Percentiles rank a stretch among this genome's conserved stretches.
phyloP scores from a whole-genome alignment of 2,113 vertebrate genomes.

The Deroptyus accipitrinus region DNA sequence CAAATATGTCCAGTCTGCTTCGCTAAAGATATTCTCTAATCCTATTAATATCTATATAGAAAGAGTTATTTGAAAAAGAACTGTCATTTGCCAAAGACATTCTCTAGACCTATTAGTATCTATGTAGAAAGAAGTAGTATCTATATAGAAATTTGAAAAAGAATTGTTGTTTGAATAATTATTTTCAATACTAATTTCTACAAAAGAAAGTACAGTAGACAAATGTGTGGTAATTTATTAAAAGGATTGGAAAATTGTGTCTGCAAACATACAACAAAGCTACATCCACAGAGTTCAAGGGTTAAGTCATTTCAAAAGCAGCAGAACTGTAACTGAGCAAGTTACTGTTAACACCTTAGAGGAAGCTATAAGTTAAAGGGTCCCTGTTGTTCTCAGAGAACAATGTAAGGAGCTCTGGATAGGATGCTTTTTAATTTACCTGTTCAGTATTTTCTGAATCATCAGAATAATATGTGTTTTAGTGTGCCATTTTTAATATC shows the following conservation, averaged over 20 bases:
- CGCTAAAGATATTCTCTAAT: not conserved
- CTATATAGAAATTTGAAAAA: not conserved
- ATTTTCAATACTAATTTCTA: not conserved
- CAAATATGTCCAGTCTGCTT: not conserved
- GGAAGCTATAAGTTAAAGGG: not conserved
- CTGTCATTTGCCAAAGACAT: not conserved
- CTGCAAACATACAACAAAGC: not conserved
- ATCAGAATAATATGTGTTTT: not conserved
- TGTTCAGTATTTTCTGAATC: not conserved
- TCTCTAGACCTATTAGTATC: not conserved
- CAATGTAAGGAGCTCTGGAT: not conserved
- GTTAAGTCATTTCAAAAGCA: not conserved
- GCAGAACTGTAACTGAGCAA: not conserved
- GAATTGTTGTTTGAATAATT: not conserved
- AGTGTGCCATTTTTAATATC: not conserved
- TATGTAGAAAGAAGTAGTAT: not conserved
- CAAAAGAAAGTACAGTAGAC: not conserved
- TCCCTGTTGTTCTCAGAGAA: not conserved
- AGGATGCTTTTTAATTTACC: not conserved
- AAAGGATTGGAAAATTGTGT: not conserved
- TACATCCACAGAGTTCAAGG: not conserved
- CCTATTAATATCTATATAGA: not conserved
- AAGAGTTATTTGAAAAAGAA: not conserved
- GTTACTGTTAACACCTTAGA: not conserved
- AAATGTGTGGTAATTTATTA: not conserved